Base-by-base conservation (phyloP, 2,797 vertebrate genomes). In the Aeoliscus strigatus region DNA sequence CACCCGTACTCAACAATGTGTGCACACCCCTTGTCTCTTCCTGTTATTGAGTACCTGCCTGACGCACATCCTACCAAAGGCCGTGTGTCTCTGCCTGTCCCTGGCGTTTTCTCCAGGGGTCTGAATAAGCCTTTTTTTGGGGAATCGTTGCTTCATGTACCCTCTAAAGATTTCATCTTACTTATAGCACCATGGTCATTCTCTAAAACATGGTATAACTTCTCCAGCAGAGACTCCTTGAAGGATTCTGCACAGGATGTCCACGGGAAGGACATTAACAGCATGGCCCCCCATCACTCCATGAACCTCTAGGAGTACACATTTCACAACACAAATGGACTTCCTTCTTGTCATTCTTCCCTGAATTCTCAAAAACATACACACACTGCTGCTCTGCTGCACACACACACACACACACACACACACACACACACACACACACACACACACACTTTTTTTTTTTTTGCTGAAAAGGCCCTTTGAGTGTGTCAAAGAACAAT, bases 1-100 rank as follows among this genome's bases (percentile, higher is more conserved):
- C 86, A 79, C 82, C 82, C 81, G 30, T 76, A 72, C 67, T 79
- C 80, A 82, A 77, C 76, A 79, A 75, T 86, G 80, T 75, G 69
- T 76, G 80, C 82, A 86, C 86, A 85, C 72, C 75, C 82, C 75
- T 70, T 30, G 75, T 75, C 80, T 75, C 79, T 87, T 90, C 88
- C 88, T 89, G 87, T 89, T 89, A 87, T 89, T 88, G 86, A 82
- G 81, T 87, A 89, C 86, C 87, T 88, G 82, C 64, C 81, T 86
- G 87, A 88, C 84, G 84, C 79, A 88, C 81, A 81, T 88, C 88
- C 85, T 85, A 79, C 76, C 82, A 84, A 77, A 87, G 84, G 73
- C 62, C 74, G 73, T 31, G 48, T 84, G n/a, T 3, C 47, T 39
- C 29, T 42, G 13, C 11, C 7, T 24, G 2, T 23, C 14, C 25